These are phyloP conservation scores for Molossus alvarezi DNA, from an alignment of 2,797 vertebrate species.

Conservation along the genomic window DNA sequence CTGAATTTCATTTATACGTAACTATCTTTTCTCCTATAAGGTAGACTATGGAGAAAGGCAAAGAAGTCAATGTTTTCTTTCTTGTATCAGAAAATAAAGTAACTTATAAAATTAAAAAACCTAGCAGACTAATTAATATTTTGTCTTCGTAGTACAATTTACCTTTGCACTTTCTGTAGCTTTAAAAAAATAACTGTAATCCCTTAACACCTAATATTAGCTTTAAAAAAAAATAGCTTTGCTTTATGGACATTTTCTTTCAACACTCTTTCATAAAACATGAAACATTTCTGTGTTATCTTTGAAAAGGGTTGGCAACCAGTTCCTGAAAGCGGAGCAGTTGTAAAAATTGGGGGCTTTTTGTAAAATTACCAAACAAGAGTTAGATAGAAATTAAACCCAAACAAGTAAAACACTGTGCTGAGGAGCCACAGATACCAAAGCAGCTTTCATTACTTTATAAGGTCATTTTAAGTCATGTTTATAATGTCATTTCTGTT, in stretches of 20 bases:
- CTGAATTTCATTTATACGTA: constrained; percentile 57
- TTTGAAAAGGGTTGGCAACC: constrained; percentile 30
- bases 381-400: constrained; percentile 42
- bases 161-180: constrained; percentile 15
- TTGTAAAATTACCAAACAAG: constrained; percentile 62
- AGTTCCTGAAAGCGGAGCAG: constrained; percentile 41
- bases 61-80: constrained; percentile 54
- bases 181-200: constrained; percentile 64
- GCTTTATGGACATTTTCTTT: constrained; percentile 41
- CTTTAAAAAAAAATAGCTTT: constrained; percentile 34
- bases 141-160: constrained; percentile 51
- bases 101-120: constrained; percentile 16
- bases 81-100: constrained; percentile 68
- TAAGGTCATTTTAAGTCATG: constrained; percentile 37
- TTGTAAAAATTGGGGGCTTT: constrained; percentile 36
- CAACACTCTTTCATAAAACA: constrained; percentile 47
- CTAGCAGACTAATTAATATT: constrained; percentile 50
- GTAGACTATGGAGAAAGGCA: constrained; percentile 35
- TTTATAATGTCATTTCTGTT: neutral
- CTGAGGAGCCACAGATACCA: neutral
- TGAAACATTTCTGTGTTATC: constrained; percentile 11
- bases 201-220: constrained; percentile 28
- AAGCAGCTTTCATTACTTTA: constrained; percentile 46
- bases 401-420: neutral
- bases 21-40: constrained; percentile 29